Base-by-base conservation (phyloP, 2,797 vertebrate species). In the Platyrinchus mystaceus region DNA sequence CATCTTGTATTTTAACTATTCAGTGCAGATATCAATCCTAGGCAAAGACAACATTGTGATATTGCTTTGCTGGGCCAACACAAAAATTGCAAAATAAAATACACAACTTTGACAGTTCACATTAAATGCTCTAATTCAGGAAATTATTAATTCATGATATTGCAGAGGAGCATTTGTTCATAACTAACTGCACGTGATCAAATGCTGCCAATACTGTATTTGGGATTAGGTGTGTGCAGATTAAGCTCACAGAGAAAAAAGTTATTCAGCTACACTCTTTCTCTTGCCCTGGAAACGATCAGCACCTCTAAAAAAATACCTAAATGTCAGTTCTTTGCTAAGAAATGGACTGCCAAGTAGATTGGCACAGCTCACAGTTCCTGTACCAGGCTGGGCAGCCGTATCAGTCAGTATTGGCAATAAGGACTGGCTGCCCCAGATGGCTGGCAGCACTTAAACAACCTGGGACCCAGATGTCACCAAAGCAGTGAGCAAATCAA, bases 381-480 rank as follows among this genome's bases (percentile, higher is more conserved):
- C 83, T 82, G 63, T 22, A 49, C 58, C 58, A 83, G 89, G 89
- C 80, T 62, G 93, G 92, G 93, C 86, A 96, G 83, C 7, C 2
- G 1, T 49, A 47, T 82, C 94, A 74, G 91, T 85, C 94, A 43
- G 64, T 3, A 14, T 32, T 96, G 96, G 91, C 94, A 96, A 89
- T 24, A 21, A 24, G 83, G 87, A 22, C 83, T 87, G 85, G 47
- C 68, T 87, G 81, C 71, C 85, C 85, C 96, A 96, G 94, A 94
- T 97, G 95, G 96, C 74, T 88, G 70, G 84, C 81, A 89, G 63
- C 22, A 2, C 56, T 74, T 58, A 77, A 53, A 90, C 64, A 39
- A 30, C 64, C 79, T 47, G 93, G 93, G 94, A 87, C 94, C 87
- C 95, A 94, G 94, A 87, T 96, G 95, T 37, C 95, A 94, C 68